Evolutionary conservation across 1,140 invertebrate genomes (phyloP), one percentile per base, ranked within the genome.

Genomic region (Cepaea nemoralis): DNA sequence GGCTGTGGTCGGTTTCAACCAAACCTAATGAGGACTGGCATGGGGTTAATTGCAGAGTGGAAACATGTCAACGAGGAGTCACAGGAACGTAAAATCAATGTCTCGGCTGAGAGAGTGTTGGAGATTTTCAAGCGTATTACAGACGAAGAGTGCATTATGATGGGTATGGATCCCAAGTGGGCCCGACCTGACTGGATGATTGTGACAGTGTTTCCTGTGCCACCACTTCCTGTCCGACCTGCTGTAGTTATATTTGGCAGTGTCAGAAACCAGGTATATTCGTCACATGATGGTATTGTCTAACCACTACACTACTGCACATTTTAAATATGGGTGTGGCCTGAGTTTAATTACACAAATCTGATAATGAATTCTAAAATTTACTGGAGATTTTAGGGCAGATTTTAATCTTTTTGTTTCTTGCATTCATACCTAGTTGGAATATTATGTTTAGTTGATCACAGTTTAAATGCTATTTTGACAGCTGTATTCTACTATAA

Each of bases 101-200:
- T 99, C 0, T 96, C 96, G 6, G 99, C 98, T 0, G 98, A 99
- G 91, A 93, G 97, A 81, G 97, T 98, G 0, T 96, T 96, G 93
- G 98, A 99, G 92, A 98, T 99, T 83, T 94, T 99, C 22, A 98
- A 98, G 91, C 95, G 97, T 86, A 99, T 99, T 70, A 95, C 96
- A 33, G 99, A 99, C 92, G 98, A 99, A 89, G 98, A 99, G 88
- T 98, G 97, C 83, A 95, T 96, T 82, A 96, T 99, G 73, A 91
- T 99, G 70, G 98, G 98, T 70, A 98, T 98, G 96, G 97, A 98
- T 90, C 96, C 96, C 0, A 96, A 97, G 90, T 99, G 95, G 92
- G 96, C 98, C 0, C 93, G 98, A 73, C 99, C 99, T 22, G 98
- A 99, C 93, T 99, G 98, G 98, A 99, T 99, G 98, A 95, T 99